phyloP scores from a whole-genome alignment of 2,888 invertebrate species.

The Seira ritae region DNA sequence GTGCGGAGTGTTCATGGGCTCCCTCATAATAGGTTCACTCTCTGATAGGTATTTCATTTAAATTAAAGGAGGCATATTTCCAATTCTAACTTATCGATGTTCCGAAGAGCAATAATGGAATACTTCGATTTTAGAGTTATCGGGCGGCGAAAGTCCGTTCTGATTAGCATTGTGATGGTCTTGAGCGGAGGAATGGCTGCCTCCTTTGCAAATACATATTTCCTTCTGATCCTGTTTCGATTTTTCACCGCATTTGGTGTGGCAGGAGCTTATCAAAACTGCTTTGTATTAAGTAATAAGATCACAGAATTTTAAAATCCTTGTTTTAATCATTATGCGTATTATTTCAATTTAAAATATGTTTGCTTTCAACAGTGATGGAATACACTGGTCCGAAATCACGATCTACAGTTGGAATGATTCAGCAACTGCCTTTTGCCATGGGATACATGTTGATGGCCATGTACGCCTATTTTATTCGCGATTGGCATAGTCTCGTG shows the following conservation, averaged over 20 bases:
- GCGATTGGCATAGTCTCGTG: constrained; percentile 58
- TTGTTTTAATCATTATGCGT: not conserved
- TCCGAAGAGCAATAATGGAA: constrained; percentile 8
- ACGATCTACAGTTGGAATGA: constrained; percentile 57
- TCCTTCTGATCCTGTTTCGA: constrained; percentile 63
- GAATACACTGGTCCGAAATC: constrained; percentile 58
- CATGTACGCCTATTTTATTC: constrained; percentile 52
- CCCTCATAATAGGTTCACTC: constrained; percentile 64
- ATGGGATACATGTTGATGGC: constrained; percentile 65
- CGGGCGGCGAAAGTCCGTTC: constrained; percentile 67
- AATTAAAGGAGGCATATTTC: not conserved
- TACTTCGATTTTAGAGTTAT: constrained; percentile 52
- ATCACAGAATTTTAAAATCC: not conserved
- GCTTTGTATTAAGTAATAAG: constrained; percentile 67
- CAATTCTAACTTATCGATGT: not conserved
- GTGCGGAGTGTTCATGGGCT: constrained; percentile 69
- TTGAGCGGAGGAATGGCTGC: constrained; percentile 64
- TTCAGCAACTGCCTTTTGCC: constrained; percentile 65
- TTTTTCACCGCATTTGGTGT: constrained; percentile 71
- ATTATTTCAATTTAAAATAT: not conserved
- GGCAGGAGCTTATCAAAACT: constrained; percentile 71
- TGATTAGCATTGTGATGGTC: constrained; percentile 57
- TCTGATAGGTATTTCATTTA: constrained; percentile 65
- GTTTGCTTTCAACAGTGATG: constrained; percentile 49
- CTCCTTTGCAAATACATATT: constrained; percentile 61